Conservation (phyloP, 2,888 invertebrate genomes). For the Busseola fusca region DNA sequence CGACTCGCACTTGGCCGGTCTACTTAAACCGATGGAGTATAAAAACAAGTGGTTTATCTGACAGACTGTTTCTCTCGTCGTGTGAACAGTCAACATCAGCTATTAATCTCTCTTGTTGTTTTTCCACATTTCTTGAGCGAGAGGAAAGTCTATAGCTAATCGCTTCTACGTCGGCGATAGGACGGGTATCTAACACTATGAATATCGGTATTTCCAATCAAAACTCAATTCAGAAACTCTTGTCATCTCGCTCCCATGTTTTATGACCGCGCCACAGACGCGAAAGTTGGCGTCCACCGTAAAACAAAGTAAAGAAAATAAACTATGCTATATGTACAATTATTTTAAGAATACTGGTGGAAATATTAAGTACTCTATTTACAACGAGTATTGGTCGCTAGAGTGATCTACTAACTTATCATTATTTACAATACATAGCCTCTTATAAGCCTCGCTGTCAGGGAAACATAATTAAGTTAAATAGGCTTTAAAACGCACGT, state of each 20-base stretch:
- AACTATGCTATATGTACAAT: slow-evolving; percentile 68
- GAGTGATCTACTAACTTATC: slow-evolving; percentile 34
- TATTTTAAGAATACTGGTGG: slow-evolving; percentile 74
- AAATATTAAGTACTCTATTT: slow-evolving; percentile 66
- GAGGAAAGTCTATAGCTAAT: neutral
- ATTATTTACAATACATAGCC: slow-evolving; percentile 47
- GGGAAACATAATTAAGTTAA: slow-evolving; percentile 13
- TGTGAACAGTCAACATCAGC: neutral
- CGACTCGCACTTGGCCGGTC: no score
- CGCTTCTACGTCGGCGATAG: neutral
- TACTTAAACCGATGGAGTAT: no score
- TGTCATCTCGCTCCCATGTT: neutral
- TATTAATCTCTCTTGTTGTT: neutral
- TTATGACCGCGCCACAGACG: slow-evolving; percentile 3
- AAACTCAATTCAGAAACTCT: neutral
- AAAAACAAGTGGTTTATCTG: neutral
- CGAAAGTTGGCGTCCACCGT: neutral
- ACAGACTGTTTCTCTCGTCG: neutral
- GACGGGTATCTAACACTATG: neutral
- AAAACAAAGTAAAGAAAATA: slow-evolving; percentile 31
- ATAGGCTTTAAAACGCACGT: neutral
- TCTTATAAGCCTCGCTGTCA: slow-evolving; percentile 34
- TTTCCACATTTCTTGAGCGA: neutral
- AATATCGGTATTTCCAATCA: neutral
- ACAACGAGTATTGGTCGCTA: slow-evolving; percentile 64